Evolutionary conservation across 1,140 invertebrate species (phyloP).

Genomic region (Lethrus apterus): DNA sequence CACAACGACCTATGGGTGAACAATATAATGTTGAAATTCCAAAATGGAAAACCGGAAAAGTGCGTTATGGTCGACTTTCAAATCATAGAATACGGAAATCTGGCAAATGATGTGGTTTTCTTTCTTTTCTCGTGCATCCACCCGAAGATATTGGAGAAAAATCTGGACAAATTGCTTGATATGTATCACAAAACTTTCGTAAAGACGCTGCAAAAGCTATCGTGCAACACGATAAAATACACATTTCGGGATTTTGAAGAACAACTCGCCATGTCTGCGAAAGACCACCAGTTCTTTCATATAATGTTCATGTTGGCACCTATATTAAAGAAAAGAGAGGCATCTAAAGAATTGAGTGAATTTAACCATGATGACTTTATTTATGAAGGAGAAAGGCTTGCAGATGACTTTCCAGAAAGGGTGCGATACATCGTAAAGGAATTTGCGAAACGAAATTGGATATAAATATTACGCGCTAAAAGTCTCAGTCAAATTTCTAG

Average conservation of each 20-base stretch:
- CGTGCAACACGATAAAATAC: conserved; percentile 21
- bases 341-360: conserved; percentile 2
- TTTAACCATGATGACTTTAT: conserved; percentile 1
- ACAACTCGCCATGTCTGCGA: conserved; percentile 20
- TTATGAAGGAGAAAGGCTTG: neutral
- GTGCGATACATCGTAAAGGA: neutral
- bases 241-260: conserved; percentile 20
- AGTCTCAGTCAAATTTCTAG: too few relatives aligned
- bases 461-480: too few relatives aligned
- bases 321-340: conserved; percentile 4
- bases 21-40: conserved; percentile 48
- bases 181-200: conserved; percentile 47
- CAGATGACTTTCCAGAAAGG: conserved; percentile 2
- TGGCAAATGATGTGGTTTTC: conserved; percentile 49
- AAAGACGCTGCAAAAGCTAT: conserved; percentile 25
- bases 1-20: conserved; percentile 57
- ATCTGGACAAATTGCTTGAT: conserved; percentile 42
- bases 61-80: conserved; percentile 57
- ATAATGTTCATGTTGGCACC: conserved; percentile 19
- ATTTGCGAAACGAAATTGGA: conserved; percentile 5
- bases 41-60: conserved; percentile 37
- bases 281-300: conserved; percentile 21
- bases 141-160: conserved; percentile 32
- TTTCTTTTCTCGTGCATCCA: conserved; percentile 47
- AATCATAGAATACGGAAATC: conserved; percentile 44